Base-by-base conservation (phyloP, 2,888 invertebrate species). In the Dexiosoma caninum region DNA sequence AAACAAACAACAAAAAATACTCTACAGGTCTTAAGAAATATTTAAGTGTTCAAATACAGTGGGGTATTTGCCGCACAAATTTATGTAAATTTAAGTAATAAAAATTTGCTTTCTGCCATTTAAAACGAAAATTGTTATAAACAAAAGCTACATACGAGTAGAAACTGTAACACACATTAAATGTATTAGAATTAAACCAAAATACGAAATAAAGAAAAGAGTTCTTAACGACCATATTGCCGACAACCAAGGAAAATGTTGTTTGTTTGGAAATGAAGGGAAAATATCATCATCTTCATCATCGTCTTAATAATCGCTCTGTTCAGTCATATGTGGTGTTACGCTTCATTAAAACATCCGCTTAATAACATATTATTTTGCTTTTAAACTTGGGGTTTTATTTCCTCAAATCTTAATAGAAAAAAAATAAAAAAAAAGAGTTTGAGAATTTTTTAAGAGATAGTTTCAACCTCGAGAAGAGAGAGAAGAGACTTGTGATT, bases 271-370 rank as follows among this genome's bases (percentile, higher is more conserved):
- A n/a, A 51, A 51, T n/a, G 42, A 46, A 35, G 21, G 23, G 35
- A 72, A 46, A 46, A 32, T 27, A 57, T 42, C 37, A 21, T 37
- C 66, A 30, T 57, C 51, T 2, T 37, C 49, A 16, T 49, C 16
- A 46, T 57, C 16, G 12, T 51, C 32, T 42, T 64, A 32, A 62
- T 35, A 53, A 49, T 40, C 66, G 37, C n/a, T 40, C 10, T 75
- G 70, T 53, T 67, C 60, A 72, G 37, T 74, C 74, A 74, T 62
- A 86, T 69, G 72, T 62, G 81, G 77, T 69, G 88, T 86, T 86
- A 84, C 87, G 88, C 87, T 86, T 87, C 88, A 87, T 87, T 87
- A 86, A 86, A 84, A 84, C 83, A 83, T 83, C 83, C 83, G 83
- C 70, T 83, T 53, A 62, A 57, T 42, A 62, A 44, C 35, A 12